phyloP scores from a whole-genome alignment of 2,797 vertebrate genomes.

The Tragelaphus eurycerus region DNA sequence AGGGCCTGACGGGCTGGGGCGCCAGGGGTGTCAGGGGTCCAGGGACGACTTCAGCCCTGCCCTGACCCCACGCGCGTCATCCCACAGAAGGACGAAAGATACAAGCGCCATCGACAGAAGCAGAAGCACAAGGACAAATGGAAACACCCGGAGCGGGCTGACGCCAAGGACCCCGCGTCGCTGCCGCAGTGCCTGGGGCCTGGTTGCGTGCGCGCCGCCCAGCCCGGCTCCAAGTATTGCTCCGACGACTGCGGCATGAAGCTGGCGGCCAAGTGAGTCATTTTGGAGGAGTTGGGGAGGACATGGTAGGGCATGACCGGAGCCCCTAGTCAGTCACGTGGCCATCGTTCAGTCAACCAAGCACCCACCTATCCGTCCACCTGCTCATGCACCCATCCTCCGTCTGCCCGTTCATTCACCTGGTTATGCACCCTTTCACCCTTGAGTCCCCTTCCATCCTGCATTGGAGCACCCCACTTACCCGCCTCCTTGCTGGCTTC shows the following conservation, averaged over 20 bases:
- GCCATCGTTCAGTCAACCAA: background rate
- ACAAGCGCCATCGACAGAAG: constrained; percentile 93
- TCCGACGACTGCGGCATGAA: constrained; percentile 96
- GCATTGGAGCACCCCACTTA: background rate
- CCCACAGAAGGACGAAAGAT: constrained; percentile 89
- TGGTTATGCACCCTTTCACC: background rate
- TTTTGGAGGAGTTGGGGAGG: background rate
- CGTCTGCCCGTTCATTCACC: background rate
- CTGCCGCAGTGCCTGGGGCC: constrained; percentile 94
- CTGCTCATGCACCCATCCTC: background rate
- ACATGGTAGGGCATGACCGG: background rate
- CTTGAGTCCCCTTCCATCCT: background rate
- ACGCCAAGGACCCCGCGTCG: constrained; percentile 85
- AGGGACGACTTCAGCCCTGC: background rate
- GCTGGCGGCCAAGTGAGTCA: constrained; percentile 91
- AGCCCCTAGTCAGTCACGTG: background rate
- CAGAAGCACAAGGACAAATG: constrained; percentile 92
- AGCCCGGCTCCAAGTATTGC: constrained; percentile 93
- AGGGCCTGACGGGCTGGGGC: background rate
- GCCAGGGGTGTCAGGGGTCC: background rate
- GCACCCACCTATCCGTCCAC: background rate
- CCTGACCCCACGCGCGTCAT: background rate
- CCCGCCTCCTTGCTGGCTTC: background rate
- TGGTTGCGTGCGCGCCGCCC: constrained; percentile 88
- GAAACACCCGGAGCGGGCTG: constrained; percentile 87